Evolutionary conservation across 2,888 invertebrate species (phyloP), one percentile per base, ranked within the genome.

Genomic region (Tubulanus polymorphus): DNA sequence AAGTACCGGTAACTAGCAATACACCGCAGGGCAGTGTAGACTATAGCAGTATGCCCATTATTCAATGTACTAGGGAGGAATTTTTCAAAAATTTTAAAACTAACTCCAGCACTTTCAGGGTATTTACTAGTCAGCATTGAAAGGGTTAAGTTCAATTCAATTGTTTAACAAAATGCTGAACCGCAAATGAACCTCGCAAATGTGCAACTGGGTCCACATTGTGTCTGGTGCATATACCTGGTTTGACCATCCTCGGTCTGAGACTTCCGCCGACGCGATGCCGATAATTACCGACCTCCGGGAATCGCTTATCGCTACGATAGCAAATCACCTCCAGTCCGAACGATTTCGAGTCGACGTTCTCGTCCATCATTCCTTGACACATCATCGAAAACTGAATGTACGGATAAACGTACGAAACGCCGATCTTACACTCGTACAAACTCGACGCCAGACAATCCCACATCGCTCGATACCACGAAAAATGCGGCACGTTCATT

Each of bases 361-460:
- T 66, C 46, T 71, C 68, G 41, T 69, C 65, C 70, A 72, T 72
- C 52, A 68, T 68, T 1, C 69, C 72, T 41, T 69, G 68, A 45
- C 71, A 73, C 64, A 69, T 72, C 72, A 72, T 72, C 0, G 70
- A 60, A 52, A 71, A 72, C 12, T 65, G 63, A 6, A 68, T 63
- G 49, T 66, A 67, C 1, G 69, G 66, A 47, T 65, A 64, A 48
- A 69, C 69, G 48, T 68, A 67, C 10, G 68, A 63, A 60, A 71
- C 67, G 8, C 70, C 71, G 32, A 69, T 58, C 49, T 63, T 67
- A 1, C 69, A 68, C 37, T 64, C 65, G 51, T 67, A 60, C 3
- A 71, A 29, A 2, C 62, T 60, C 8, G 61, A 45, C 3, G 67
- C 60, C n/a, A 71, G 49, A 2, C 65, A 54, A 37, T 71, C 69